Base-by-base conservation (phyloP, 1,140 invertebrate species). In the Trichomalopsis sarcophagae region DNA sequence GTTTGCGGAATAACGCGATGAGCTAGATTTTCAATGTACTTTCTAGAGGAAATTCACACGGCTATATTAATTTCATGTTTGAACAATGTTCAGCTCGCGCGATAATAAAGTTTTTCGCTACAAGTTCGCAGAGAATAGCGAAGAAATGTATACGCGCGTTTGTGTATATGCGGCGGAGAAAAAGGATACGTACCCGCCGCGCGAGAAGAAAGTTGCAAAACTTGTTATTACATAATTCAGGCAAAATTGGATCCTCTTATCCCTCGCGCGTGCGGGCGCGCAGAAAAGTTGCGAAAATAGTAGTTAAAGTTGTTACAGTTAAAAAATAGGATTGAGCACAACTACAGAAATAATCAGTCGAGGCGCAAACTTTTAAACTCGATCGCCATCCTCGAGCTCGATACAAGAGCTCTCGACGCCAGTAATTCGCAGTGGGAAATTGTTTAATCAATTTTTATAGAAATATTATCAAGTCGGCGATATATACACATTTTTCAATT, bases 191-290 rank as follows among this genome's bases (percentile, higher is more conserved):
- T 27, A 27, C 27, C 27, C 27, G 27, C 17, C 40, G 21, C 14
- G 36, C 36, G 50, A 21, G 47, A 66, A 66, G 17, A 27, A 78
- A 78, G 47, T 78, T 78, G 23, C n/a, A 23, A 78, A 78, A 78
- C 47, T 78, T 78, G 76, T 78, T 78, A 78, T 78, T 78, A 50
- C 66, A 78, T 78, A 78, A 78, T 78, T 78, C 50, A 62, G 30
- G 50, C n/a, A 36, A 66, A 78, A 78, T 78, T 78, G 76, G 76
- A 78, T 77, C 40, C 40, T 77, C 44, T 30, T 40, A 33, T 44
- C 27, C 68, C 68, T 0, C 23, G 73, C 11, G 27, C 27, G 27
- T 1, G 17, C 9, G 33, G 10, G 27, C 27, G 27, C 27, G 17
- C 9, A 17, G 10, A 36, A 21, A 55, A 62, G n/a, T 78, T 62